These are phyloP conservation scores for Otolemur crassicaudatus DNA, from an alignment of 2,797 vertebrate genomes.

Conservation along the genomic window DNA sequence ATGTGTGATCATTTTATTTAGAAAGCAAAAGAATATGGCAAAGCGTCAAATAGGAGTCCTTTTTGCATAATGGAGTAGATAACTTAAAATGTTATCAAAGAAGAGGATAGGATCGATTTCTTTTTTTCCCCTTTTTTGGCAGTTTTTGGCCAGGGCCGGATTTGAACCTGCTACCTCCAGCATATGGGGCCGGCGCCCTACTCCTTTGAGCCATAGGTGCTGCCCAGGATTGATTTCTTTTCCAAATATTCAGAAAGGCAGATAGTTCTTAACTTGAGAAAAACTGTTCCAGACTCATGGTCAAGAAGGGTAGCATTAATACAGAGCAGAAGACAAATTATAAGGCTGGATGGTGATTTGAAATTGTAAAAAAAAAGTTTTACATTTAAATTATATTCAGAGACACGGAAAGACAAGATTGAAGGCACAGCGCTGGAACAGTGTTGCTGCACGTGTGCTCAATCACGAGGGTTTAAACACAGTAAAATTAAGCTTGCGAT, in stretches of 20 bases:
- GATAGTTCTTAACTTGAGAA: constrained; percentile 23
- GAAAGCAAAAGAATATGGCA: constrained; percentile 44
- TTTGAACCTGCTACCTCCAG: too few species aligned
- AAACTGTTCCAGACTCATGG: not conserved
- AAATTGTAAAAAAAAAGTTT: not conserved
- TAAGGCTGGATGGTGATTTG: constrained; percentile 21
- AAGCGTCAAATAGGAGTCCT: not conserved
- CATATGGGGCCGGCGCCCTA: too few species aligned
- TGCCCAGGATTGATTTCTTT: not conserved
- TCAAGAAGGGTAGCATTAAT: not conserved
- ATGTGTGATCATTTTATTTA: not conserved
- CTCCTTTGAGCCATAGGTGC: too few species aligned
- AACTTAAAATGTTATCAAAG: constrained; percentile 1
- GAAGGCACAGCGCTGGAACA: constrained; percentile 2
- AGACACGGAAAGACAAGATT: constrained; percentile 59
- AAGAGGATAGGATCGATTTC: not conserved
- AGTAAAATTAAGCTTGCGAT: constrained; percentile 61
- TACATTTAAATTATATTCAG: constrained; percentile 58
- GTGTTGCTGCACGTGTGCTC: constrained; percentile 38
- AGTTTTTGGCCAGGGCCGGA: too few species aligned
- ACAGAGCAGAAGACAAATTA: constrained; percentile 5
- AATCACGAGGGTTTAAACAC: constrained; percentile 62
- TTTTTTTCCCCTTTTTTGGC: not conserved
- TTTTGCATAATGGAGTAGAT: constrained; percentile 8
- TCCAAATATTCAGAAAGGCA: constrained; percentile 13